Evolutionary conservation across 2,888 invertebrate species (phyloP), one percentile per base, ranked within the genome.

Genomic region (Cephus nigrinus): DNA sequence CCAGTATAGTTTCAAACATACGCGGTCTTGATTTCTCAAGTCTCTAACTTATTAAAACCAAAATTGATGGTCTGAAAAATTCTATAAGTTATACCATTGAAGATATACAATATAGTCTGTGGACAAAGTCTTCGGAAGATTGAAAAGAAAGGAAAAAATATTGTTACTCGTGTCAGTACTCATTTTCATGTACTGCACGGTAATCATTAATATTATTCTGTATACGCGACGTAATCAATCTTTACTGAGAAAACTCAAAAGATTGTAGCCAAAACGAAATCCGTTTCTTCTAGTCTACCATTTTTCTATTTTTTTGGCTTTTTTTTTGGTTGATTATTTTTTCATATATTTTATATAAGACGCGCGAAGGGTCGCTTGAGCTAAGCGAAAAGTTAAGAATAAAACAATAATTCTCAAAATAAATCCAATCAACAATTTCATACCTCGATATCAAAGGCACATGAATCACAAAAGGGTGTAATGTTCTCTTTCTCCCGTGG

Each of bases 401-500:
- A 31, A 74, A 74, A 34, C 33, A 34, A 74, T 33, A 74, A 9
- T 33, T 72, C 36, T 33, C 72, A 78, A 78, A 76, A 73, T 68
- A 68, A 76, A 73, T 72, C 23, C 31, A 35, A 78, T 73, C 33
- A 31, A 68, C 75, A 76, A 68, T 31, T 68, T 31, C 33, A 71
- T 23, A 73, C 75, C 35, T 78, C 75, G 31, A 79, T 75, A 74
- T 75, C 79, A 31, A 86, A 88, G 84, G 82, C 83, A 84, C 79
- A 82, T 76, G 84, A 86, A 83, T 80, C 81, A 83, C 82, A 84
- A 84, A 82, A 85, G 79, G 79, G 81, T 31, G 77, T 55, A 78
- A 77, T 73, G 68, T 78, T 76, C 30, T 78, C 73, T 80, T 77
- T 76, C 74, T 32, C 34, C 12, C 9, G 74, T 55, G 73, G 77